Percentiles rank a stretch among this genome's conserved stretches.
Conservation (phyloP, 2,888 invertebrate genomes). For the Torymus tubicola region DNA sequence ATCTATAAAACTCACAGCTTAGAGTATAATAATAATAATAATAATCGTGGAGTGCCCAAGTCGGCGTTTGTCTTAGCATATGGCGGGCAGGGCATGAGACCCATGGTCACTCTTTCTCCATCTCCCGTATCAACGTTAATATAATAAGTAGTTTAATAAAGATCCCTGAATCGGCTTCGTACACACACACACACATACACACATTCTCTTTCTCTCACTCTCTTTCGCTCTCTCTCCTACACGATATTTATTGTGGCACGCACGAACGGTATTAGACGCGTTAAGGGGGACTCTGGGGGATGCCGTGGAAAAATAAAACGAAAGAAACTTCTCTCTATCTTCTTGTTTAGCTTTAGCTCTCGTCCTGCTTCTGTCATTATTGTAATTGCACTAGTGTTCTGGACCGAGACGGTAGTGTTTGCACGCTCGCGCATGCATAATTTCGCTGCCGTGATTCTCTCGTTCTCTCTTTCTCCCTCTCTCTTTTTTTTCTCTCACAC, state of each 20-base stretch:
- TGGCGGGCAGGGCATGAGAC: conserved; percentile 6
- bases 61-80: conserved; percentile 34
- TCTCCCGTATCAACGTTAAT: conserved; percentile 62
- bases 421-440: too few relatives aligned
- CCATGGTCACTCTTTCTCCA: conserved; percentile 52
- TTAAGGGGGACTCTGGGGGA: not conserved
- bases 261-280: conserved; percentile 37
- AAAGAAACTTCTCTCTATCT: not conserved
- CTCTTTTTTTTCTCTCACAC: conserved; percentile 26
- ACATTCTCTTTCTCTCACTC: too few relatives aligned
- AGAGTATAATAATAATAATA: not conserved
- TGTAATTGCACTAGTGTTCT: conserved; percentile 54
- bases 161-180: conserved; percentile 71
- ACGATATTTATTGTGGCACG: conserved; percentile 57
- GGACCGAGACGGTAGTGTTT: conserved; percentile 21
- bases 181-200: too few relatives aligned
- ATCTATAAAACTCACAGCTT: not conserved
- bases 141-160: conserved; percentile 72
- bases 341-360: conserved; percentile 30
- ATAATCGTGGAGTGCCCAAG: conserved; percentile 40
- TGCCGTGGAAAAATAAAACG: conserved; percentile 18
- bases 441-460: too few relatives aligned
- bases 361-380: conserved; percentile 3
- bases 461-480: too few relatives aligned
- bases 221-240: conserved; percentile 10